Conservation (phyloP, 2,888 invertebrate genomes). For the Aspidiotus rigidus region DNA sequence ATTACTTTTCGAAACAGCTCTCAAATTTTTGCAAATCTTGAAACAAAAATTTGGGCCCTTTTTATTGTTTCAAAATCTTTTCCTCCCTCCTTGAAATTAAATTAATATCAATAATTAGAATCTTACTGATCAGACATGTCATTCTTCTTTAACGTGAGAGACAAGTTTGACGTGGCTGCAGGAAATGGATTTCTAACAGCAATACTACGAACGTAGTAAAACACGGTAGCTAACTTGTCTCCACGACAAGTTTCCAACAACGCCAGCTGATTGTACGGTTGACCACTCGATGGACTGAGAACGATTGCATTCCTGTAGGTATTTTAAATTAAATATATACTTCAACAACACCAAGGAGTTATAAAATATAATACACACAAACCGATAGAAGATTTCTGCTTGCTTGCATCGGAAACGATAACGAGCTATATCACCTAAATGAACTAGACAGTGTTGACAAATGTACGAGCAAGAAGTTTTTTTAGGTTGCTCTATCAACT, state of each 20-base stretch:
- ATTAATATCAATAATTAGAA: neutral
- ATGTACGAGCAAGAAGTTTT: constrained; percentile 70
- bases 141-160: constrained; percentile 55
- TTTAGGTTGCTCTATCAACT: constrained; percentile 47
- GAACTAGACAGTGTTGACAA: constrained; percentile 80
- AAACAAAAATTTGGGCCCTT: no score
- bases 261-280: constrained; percentile 82
- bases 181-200: constrained; percentile 78
- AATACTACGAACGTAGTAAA: constrained; percentile 75
- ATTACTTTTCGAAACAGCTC: no score
- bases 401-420: constrained; percentile 71
- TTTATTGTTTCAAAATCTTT: no score
- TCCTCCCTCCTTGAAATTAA: no score
- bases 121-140: constrained; percentile 35
- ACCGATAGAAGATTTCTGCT: constrained; percentile 75
- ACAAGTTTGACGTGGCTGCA: constrained; percentile 69
- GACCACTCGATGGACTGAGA: constrained; percentile 67
- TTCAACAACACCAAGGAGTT: constrained; percentile 1
- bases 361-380: constrained; percentile 7
- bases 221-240: constrained; percentile 70
- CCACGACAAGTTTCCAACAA: constrained; percentile 71
- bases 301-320: constrained; percentile 58
- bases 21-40: no score
- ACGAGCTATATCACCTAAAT: constrained; percentile 76
- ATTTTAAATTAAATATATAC: constrained; percentile 31